phyloP scores from a whole-genome alignment of 2,888 invertebrate genomes.

The Bugula neritina region DNA sequence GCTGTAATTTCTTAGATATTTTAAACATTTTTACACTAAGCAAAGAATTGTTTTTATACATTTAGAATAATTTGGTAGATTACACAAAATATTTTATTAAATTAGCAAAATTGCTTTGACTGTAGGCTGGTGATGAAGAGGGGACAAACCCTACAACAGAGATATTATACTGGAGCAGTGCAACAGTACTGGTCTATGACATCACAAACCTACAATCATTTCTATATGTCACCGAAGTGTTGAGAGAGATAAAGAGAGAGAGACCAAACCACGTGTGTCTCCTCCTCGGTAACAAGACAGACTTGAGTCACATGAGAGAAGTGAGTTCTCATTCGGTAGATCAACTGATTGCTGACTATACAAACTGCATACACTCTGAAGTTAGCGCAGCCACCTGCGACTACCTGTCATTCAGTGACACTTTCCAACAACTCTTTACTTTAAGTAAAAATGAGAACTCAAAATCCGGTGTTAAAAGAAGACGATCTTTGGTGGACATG shows the following conservation, averaged over 20 bases:
- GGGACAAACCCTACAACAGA: conserved; percentile 33
- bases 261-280: conserved; percentile 20
- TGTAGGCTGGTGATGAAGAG: conserved; percentile 35
- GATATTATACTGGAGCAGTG: conserved; percentile 27
- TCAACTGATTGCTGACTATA: neutral
- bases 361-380: neutral
- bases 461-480: neutral
- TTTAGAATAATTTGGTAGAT: too few species aligned
- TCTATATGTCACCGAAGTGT: neutral
- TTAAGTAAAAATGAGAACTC: neutral
- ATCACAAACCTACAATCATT: neutral
- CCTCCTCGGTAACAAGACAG: conserved; percentile 6
- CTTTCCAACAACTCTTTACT: conserved; percentile 11
- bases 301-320: neutral
- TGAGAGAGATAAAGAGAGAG: conserved; percentile 1
- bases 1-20: too few species aligned
- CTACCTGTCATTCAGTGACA: neutral
- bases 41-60: too few species aligned
- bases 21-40: too few species aligned
- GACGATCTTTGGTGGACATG: conserved; percentile 17
- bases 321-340: neutral
- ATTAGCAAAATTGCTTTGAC: too few species aligned
- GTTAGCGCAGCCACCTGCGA: conserved; percentile 6
- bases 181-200: conserved; percentile 20
- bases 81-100: too few species aligned